Percentiles rank a stretch among this genome's conserved stretches.
These are phyloP conservation scores for Phalera bucephala DNA, from an alignment of 2,888 invertebrate species.

Conservation along the genomic window DNA sequence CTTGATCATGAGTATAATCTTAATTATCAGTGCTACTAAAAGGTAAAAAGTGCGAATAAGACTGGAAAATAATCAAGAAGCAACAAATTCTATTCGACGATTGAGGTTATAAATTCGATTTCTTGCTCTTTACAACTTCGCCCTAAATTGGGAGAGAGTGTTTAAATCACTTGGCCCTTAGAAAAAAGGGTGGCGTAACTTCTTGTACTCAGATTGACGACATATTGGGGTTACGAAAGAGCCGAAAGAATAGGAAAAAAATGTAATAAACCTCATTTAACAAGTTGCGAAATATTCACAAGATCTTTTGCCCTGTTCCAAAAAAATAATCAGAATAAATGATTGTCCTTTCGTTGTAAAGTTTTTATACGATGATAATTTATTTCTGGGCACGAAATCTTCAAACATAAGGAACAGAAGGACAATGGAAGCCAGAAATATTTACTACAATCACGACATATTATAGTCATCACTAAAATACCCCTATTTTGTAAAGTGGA, in stretches of 20 bases:
- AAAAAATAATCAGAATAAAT: slow-evolving; percentile 39
- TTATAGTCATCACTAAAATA: too few species aligned
- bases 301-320: slow-evolving; percentile 23
- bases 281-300: slow-evolving; percentile 24
- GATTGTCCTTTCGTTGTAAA: slow-evolving; percentile 37
- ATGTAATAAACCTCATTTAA: slow-evolving; percentile 27
- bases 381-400: slow-evolving; percentile 37
- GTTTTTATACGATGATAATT: slow-evolving; percentile 44
- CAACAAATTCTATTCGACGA: too few species aligned
- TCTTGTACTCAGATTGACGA: slow-evolving; percentile 20
- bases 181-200: slow-evolving; percentile 21
- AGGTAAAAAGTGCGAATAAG: too few species aligned
- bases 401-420: slow-evolving; percentile 41
- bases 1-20: too few species aligned
- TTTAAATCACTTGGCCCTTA: slow-evolving; percentile 31
- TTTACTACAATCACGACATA: too few species aligned
- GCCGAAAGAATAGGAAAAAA: slow-evolving; percentile 9
- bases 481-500: too few species aligned
- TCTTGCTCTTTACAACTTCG: neutral
- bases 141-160: slow-evolving; percentile 20
- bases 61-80: too few species aligned
- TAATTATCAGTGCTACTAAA: too few species aligned
- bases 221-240: slow-evolving; percentile 23
- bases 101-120: too few species aligned
- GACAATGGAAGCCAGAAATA: too few species aligned